Conservation (phyloP, 37 sponge, comb jelly and placozoan species). For the Beroe ovata region DNA sequence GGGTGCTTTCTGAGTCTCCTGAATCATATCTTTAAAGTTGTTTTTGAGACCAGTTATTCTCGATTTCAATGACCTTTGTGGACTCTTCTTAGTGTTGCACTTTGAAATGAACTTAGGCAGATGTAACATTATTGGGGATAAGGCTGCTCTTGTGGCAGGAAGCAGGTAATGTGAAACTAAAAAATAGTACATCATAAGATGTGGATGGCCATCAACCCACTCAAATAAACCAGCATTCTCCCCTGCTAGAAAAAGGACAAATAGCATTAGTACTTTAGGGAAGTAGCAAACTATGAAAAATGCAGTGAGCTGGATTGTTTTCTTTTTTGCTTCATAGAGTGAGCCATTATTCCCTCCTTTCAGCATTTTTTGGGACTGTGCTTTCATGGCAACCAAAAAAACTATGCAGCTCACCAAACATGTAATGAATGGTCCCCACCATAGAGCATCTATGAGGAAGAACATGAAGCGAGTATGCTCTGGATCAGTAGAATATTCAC, state of each 20-base stretch:
- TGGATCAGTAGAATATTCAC: not conserved
- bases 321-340: not conserved
- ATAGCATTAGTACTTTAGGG: not conserved
- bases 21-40: too few relatives aligned
- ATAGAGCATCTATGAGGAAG: constrained; percentile 1
- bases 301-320: constrained; percentile 18
- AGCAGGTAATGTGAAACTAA: not conserved
- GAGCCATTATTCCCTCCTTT: not conserved
- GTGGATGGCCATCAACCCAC: not conserved
- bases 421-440: constrained; percentile 39
- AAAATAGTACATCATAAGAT: not conserved
- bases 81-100: not conserved
- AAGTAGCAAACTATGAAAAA: constrained; percentile 28
- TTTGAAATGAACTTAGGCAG: not conserved
- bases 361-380: not conserved
- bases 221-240: not conserved
- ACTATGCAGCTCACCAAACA: not conserved
- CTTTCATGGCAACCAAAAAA: constrained; percentile 18
- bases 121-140: not conserved
- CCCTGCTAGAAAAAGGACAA: not conserved
- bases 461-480: not conserved
- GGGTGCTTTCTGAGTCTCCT: too few relatives aligned
- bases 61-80: not conserved
- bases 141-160: constrained; percentile 14
- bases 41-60: not conserved